These are phyloP conservation scores for Scomberomorus guttatus DNA, from an alignment of 2,797 vertebrate species.

Conservation along the genomic window DNA sequence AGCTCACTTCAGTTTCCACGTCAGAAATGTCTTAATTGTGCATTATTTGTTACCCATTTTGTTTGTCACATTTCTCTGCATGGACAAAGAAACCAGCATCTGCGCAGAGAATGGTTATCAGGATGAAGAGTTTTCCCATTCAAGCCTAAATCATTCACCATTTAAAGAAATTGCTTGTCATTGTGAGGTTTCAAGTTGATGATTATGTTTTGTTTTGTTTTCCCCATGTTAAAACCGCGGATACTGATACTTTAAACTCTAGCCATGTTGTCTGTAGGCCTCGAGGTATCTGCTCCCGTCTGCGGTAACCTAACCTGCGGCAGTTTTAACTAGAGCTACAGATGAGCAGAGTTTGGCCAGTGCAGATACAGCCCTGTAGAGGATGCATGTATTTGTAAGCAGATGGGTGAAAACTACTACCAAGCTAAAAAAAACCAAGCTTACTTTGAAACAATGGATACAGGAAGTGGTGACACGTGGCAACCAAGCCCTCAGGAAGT, in stretches of 20 bases:
- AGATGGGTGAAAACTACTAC: background rate
- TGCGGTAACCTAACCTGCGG: conserved; percentile 1
- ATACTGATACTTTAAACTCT: background rate
- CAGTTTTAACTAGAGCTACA: conserved; percentile 4
- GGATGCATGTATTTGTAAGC: background rate
- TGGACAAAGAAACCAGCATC: too few relatives aligned
- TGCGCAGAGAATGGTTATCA: too few relatives aligned
- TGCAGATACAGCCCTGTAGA: background rate
- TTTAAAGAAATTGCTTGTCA: background rate
- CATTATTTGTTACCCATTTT: too few relatives aligned
- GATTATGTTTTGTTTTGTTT: background rate
- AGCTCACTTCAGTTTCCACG: conserved; percentile 5
- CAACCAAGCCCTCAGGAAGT: too few relatives aligned
- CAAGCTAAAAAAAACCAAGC: background rate
- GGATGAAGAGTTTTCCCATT: too few relatives aligned
- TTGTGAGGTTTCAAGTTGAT: too few relatives aligned
- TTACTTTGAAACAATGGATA: too few relatives aligned
- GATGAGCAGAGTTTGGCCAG: conserved; percentile 3
- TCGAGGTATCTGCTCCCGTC: too few relatives aligned
- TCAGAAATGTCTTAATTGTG: background rate
- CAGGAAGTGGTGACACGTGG: too few relatives aligned
- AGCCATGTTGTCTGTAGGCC: background rate
- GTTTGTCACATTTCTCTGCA: background rate
- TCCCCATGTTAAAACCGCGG: background rate
- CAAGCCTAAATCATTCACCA: background rate